Evolutionary conservation across 2,797 vertebrate genomes (phyloP).

Genomic region (Rhincodon typus): DNA sequence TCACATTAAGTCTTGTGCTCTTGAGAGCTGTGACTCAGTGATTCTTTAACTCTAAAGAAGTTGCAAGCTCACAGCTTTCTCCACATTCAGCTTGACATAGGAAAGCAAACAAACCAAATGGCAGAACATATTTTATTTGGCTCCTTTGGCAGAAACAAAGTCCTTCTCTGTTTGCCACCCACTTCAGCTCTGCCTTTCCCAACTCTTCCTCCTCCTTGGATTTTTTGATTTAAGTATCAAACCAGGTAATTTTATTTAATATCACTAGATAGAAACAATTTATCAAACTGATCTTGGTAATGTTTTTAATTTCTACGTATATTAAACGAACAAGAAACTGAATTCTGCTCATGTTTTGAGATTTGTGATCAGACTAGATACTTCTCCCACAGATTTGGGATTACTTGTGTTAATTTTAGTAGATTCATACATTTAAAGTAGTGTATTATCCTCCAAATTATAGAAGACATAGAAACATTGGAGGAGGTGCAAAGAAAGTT

Average conservation of each 20-base stretch:
- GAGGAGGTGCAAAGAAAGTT: background rate
- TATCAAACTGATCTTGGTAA: background rate
- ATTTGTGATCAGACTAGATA: background rate
- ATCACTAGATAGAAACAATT: background rate
- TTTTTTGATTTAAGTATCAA: background rate
- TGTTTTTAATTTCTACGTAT: background rate
- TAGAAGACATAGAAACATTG: background rate
- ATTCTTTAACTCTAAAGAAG: background rate
- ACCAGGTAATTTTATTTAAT: background rate
- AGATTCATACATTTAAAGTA: background rate
- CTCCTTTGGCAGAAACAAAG: background rate
- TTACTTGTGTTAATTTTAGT: background rate
- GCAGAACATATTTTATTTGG: background rate
- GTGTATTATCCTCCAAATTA: background rate
- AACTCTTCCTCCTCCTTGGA: background rate
- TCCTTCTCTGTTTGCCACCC: background rate
- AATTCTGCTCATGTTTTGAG: background rate
- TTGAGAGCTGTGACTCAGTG: background rate
- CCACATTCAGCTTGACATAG: background rate
- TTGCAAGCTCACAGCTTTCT: background rate
- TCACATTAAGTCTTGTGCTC: background rate
- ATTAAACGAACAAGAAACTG: background rate
- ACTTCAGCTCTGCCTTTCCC: background rate
- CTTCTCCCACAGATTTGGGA: background rate
- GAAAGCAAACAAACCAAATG: background rate